Base-by-base conservation (phyloP, 2,888 invertebrate species). In the Creontiades dilutus region DNA sequence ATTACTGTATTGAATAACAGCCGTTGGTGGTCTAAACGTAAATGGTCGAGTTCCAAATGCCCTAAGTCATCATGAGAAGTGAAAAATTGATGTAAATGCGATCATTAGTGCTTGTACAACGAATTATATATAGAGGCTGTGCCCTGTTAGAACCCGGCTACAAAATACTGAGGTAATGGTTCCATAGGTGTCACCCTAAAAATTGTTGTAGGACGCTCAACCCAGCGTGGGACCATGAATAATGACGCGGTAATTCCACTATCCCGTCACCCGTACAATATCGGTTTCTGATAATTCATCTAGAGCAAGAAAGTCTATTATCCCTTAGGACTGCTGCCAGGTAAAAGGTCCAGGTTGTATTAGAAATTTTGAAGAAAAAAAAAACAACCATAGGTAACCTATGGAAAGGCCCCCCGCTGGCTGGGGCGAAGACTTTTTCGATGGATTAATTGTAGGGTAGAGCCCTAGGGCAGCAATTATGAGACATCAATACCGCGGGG, bases 301-400 rank as follows among this genome's bases (percentile, higher is more conserved):
- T 86, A 48, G 86, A 86, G 86, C 86, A 75, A 86, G 86, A 86
- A 86, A 86, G 86, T 75, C 86, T 19, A 86, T 86, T 86, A 86
- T 86, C 86, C 46, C 86, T 37, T 11, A 27, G 61, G 46, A 47
- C 48, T 11, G 68, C 86, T 68, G 61, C 76, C 86, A 86, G 86
- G 86, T 86, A 86, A 68, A 76, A 61, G 47, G 76, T 27, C 75
- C 75, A 68, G n/a, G 27, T 68, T 19, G n/a, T 14, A 46, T 37
- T 75, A 57, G 19, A 23, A 52, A 19, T 19, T 27, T 46, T 7
- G 5, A 75, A n/a, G 19, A 14, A 12, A 14, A 55, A 86, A 86
- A 86, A 75, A 57, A 27, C 27, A 48, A 52, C 3, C 28, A 28
- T 5, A 28, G 37, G 68, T 28, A 52, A 23, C 85, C 19, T 61